A percentile compares a stretch with the other conserved stretches of the same genome.
phyloP scores from a whole-genome alignment of 2,797 vertebrate genomes.

The Anabas testudineus region DNA sequence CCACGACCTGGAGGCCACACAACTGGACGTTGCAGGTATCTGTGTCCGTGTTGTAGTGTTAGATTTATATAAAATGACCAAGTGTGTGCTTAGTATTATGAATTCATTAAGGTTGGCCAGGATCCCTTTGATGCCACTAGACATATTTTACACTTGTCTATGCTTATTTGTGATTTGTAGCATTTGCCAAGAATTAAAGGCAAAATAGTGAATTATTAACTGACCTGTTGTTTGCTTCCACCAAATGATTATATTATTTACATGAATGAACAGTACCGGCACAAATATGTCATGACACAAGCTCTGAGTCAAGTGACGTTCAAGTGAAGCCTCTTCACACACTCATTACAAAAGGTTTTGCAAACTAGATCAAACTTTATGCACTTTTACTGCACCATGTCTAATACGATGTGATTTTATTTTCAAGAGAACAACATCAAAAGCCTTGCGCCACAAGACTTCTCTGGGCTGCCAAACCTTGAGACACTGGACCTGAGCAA shows the following conservation, averaged over 20 bases:
- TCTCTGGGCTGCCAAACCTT: conserved; percentile 82
- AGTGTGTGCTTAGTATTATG: neutral
- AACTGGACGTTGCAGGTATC: conserved; percentile 85
- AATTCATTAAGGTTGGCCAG: neutral
- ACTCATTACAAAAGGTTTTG: neutral
- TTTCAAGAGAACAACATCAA: conserved; percentile 84
- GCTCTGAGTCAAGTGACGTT: neutral
- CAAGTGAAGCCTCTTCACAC: neutral
- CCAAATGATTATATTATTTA: conserved; percentile 6
- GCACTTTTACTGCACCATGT: neutral
- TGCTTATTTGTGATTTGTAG: neutral
- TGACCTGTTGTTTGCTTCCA: neutral
- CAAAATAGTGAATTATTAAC: neutral
- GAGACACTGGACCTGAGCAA: conserved; percentile 86
- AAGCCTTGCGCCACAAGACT: conserved; percentile 65
- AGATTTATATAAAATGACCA: neutral
- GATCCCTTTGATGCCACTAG: neutral
- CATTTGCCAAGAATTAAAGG: neutral
- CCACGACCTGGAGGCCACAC: conserved; percentile 77
- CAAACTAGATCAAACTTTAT: neutral
- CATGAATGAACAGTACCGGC: neutral
- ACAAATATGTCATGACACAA: conserved; percentile 1
- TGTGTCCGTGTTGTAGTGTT: neutral
- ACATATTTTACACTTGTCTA: neutral
- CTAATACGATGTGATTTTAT: conserved; percentile 19